phyloP scores from a whole-genome alignment of 2,797 vertebrate genomes.

The Perdix hodgsoniae region DNA sequence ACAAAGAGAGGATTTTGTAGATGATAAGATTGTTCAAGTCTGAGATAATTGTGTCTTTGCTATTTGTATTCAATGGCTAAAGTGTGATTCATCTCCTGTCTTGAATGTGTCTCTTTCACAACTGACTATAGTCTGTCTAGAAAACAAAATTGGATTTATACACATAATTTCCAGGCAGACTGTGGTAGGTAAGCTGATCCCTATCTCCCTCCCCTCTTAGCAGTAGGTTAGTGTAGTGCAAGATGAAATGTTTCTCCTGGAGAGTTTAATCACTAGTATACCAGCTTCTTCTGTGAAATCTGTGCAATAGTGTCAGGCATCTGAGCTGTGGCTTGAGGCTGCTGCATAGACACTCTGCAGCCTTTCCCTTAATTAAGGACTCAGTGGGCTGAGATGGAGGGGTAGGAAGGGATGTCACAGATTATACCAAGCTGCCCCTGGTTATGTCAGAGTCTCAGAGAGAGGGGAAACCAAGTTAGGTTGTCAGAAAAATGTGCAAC shows the following conservation, averaged over 20 bases:
- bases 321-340: neutral
- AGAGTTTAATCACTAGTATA: neutral
- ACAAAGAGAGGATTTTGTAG: neutral
- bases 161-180: neutral
- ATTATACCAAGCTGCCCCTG: neutral
- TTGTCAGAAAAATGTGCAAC: neutral
- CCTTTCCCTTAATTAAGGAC: neutral
- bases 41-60: neutral
- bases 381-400: neutral
- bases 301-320: neutral
- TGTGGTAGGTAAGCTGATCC: neutral
- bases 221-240: neutral
- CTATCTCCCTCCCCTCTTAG: too few species aligned
- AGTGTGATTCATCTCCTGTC: neutral
- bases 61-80: neutral
- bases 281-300: neutral
- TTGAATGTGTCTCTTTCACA: neutral
- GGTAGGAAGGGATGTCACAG: neutral
- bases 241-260: neutral
- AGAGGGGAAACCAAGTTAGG: neutral
- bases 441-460: neutral
- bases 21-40: neutral
- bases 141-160: neutral
- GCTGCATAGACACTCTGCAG: accelerated
- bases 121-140: neutral